Evolutionary conservation across 2,888 invertebrate species (phyloP).

Genomic region (Chaetogeoica ovagalla): DNA sequence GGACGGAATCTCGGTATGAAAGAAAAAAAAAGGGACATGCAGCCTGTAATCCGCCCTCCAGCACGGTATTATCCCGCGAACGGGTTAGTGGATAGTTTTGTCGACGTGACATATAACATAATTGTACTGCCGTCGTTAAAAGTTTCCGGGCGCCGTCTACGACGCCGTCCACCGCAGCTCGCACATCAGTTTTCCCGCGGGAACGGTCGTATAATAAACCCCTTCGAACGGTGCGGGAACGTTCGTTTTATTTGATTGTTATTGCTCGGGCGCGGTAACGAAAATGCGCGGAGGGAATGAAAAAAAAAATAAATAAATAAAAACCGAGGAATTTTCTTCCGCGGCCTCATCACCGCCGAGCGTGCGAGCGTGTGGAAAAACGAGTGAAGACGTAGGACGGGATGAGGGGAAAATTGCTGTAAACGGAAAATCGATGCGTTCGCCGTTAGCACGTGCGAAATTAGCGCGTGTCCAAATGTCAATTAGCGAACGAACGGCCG

Average conservation of each 20-base stretch:
- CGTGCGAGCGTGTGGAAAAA: background rate
- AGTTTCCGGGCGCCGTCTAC: constrained; percentile 38
- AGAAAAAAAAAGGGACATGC: too few relatives aligned
- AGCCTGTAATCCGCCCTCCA: background rate
- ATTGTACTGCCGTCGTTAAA: constrained; percentile 38
- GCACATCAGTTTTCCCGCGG: background rate
- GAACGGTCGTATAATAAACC: constrained; percentile 28
- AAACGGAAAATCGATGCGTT: constrained; percentile 33
- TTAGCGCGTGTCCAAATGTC: constrained; percentile 16
- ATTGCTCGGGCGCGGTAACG: constrained; percentile 24
- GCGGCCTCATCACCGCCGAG: background rate
- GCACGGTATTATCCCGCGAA: background rate
- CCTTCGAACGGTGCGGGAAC: background rate
- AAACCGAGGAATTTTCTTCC: background rate
- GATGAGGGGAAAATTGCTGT: background rate
- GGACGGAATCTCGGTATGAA: too few relatives aligned
- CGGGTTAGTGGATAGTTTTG: constrained; percentile 36
- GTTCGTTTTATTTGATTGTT: constrained; percentile 50
- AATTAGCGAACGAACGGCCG: constrained; percentile 10
- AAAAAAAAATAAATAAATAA: background rate
- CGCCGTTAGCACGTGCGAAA: background rate
- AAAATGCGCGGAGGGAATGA: constrained; percentile 1
- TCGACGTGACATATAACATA: background rate
- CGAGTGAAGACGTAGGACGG: background rate
- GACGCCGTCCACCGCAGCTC: background rate